Base-by-base conservation (phyloP, 2,888 invertebrate genomes). In the Argynnis bischoffii region DNA sequence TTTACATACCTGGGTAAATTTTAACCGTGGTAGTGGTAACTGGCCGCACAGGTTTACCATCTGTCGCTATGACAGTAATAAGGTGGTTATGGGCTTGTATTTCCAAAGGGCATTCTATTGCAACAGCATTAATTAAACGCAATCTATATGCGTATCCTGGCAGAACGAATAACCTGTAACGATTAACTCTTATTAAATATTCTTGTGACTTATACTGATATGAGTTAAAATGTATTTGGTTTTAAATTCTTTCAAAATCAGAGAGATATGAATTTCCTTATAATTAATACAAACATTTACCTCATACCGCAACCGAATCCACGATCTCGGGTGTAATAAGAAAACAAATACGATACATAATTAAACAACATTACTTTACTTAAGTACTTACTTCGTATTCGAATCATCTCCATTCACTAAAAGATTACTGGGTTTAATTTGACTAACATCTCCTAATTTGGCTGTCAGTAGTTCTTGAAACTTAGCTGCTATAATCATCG, bases 391-490 rank as follows among this genome's bases (percentile, higher is more conserved):
- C 92, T 90, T 92, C 2, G 82, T 79, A 69, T 76, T 81, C 66
- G 81, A 81, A 60, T 78, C 76, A 65, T 86, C 85, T 1, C 88
- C 86, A 69, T 88, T 86, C 13, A 92, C 83, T 8, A 83, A 71
- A 0, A 89, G 74, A 6, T 82, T 76, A 50, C 88, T 89, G 0
- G 94, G 94, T 67, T 82, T 82, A 11, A 89, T 74, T 18, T 77
- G 76, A 35, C 81, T 86, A 16, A 89, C 77, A 55, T 88, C 85
- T 63, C 87, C 86, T 11, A 90, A 79, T 69, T 82, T 88, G 81
- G 94, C 95, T 31, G 95, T 94, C 59, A 93, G 85, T 5, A 95
- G 78, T 18, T 94, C 73, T 0, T 95, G 86, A 47, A 93, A 92
- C 72, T 93, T 94, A 2, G 93, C 93, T 0, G 90, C 91, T 35